These are phyloP conservation scores for Rhamphomyia laevipes DNA, from an alignment of 2,888 invertebrate genomes.

Conservation along the genomic window DNA sequence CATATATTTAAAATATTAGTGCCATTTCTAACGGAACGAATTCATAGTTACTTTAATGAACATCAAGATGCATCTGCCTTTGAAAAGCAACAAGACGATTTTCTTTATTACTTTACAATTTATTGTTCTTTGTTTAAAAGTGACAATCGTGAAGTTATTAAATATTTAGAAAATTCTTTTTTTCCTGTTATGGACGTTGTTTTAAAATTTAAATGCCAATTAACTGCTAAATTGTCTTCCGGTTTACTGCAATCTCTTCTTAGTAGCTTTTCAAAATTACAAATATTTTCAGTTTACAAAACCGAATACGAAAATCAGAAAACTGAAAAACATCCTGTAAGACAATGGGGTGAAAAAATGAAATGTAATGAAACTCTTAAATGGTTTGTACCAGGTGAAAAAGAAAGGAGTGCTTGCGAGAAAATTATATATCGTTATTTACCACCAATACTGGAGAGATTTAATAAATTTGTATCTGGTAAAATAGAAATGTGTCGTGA, in stretches of 20 bases:
- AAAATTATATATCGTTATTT: conserved; percentile 53
- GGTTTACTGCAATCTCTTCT: conserved; percentile 48
- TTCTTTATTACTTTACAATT: conserved; percentile 64
- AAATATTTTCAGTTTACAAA: conserved; percentile 34
- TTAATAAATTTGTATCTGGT: conserved; percentile 45
- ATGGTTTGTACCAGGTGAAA: conserved; percentile 66
- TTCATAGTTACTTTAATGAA: conserved; percentile 48
- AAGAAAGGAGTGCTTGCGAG: conserved; percentile 56
- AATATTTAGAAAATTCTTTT: conserved; percentile 49
- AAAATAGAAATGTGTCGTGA: conserved; percentile 48
- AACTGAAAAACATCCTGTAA: conserved; percentile 56
- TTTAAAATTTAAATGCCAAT: conserved; percentile 54
- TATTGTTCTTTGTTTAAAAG: conserved; percentile 60
- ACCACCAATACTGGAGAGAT: conserved; percentile 46
- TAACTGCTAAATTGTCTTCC: conserved; percentile 51
- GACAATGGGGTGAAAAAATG: conserved; percentile 59
- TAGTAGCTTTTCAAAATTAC: conserved; percentile 47
- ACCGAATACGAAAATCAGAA: conserved; percentile 28
- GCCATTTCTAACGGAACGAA: conserved; percentile 56
- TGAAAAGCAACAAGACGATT: conserved; percentile 65
- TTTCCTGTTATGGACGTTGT: conserved; percentile 56
- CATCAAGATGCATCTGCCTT: conserved; percentile 55
- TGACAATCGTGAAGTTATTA: conserved; percentile 49
- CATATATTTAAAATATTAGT: conserved; percentile 59
- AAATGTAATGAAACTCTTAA: conserved; percentile 51